These are phyloP conservation scores for Motacilla alba DNA, from an alignment of 2,113 vertebrate genomes.

Conservation along the genomic window DNA sequence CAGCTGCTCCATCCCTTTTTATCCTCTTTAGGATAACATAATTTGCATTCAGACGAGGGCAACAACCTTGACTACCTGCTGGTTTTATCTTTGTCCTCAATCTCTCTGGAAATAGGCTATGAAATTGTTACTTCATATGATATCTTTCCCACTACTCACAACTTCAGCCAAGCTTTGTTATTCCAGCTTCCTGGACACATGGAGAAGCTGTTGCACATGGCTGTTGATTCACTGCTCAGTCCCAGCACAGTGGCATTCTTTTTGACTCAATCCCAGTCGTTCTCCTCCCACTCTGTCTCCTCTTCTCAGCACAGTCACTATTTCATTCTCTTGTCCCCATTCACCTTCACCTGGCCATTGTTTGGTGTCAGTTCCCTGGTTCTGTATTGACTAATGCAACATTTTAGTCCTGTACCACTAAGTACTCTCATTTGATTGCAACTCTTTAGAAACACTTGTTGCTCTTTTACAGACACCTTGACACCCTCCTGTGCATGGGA, in stretches of 20 bases:
- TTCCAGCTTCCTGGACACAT: not conserved
- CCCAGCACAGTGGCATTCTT: constrained; percentile 13
- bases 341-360: not conserved
- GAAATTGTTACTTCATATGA: not conserved
- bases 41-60: not conserved
- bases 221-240: not conserved
- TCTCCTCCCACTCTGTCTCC: constrained; percentile 30
- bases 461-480: not conserved
- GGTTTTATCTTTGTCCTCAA: not conserved
- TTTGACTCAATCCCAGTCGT: not conserved
- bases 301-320: not conserved
- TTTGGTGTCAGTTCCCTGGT: not conserved
- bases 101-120: not conserved
- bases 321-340: not conserved
- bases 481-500: not conserved
- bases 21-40: not conserved
- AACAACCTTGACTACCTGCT: not conserved
- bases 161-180: not conserved
- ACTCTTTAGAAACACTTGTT: not conserved
- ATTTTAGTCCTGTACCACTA: not conserved
- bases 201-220: not conserved
- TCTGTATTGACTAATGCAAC: not conserved
- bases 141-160: not conserved
- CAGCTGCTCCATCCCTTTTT: not conserved
- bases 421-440: not conserved